These are phyloP conservation scores for Mustela nigripes DNA, from an alignment of 2,113 vertebrate genomes.

Conservation along the genomic window DNA sequence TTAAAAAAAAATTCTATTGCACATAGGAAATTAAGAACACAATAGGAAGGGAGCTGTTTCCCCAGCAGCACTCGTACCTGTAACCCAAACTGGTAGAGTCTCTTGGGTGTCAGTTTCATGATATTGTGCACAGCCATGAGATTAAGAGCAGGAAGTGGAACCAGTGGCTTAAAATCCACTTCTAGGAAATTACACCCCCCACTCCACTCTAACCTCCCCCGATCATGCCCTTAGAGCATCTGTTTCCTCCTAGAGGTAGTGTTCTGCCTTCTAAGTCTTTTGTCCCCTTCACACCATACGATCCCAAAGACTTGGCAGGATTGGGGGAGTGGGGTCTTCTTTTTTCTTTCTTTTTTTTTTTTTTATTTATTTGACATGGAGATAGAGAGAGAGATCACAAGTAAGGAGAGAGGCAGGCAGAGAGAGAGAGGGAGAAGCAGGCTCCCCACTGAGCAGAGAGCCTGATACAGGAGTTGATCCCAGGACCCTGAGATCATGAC, in stretches of 20 bases:
- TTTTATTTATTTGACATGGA: too few relatives aligned
- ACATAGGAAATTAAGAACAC: background rate
- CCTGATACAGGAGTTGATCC: too few relatives aligned
- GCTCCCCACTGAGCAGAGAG: too few relatives aligned
- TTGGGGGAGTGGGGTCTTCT: background rate
- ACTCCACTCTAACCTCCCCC: background rate
- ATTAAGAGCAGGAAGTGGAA: background rate
- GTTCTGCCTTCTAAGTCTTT: background rate
- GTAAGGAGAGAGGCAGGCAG: too few relatives aligned
- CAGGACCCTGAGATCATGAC: too few relatives aligned
- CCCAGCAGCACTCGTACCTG: background rate
- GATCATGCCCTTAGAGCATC: background rate
- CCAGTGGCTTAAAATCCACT: background rate
- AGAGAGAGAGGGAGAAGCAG: too few relatives aligned
- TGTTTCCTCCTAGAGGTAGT: too few relatives aligned
- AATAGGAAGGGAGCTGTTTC: background rate
- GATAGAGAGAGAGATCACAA: too few relatives aligned
- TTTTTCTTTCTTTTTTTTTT: background rate
- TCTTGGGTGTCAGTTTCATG: background rate
- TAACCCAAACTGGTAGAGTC: background rate
- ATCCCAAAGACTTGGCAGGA: background rate
- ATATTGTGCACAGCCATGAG: background rate
- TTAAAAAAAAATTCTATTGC: background rate
- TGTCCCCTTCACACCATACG: background rate
- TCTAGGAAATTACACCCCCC: background rate